Evolutionary conservation across 2,797 vertebrate species (phyloP).

Genomic region (Synanceia verrucosa): DNA sequence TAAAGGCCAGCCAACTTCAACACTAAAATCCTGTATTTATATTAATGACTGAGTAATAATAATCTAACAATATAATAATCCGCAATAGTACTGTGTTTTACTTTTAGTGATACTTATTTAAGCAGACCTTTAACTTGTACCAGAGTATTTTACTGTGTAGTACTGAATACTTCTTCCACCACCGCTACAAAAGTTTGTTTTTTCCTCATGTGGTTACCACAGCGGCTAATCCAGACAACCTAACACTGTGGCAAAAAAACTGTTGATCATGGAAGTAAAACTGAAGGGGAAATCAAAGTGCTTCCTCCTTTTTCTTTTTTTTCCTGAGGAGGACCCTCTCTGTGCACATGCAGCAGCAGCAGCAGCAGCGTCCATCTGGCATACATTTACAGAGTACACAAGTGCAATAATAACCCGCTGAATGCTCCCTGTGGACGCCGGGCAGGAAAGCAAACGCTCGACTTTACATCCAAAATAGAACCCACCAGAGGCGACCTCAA

Average conservation of each 20-base stretch:
- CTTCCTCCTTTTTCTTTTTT: slow-evolving; percentile 70
- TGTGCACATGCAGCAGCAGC: slow-evolving; percentile 51
- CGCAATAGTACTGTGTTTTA: too few species aligned
- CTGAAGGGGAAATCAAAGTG: slow-evolving; percentile 59
- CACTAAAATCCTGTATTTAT: too few species aligned
- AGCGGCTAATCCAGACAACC: slow-evolving; percentile 23
- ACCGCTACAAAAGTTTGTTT: neutral
- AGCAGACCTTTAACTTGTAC: too few species aligned
- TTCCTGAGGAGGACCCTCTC: slow-evolving; percentile 40
- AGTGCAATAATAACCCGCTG: slow-evolving; percentile 74
- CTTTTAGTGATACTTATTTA: too few species aligned
- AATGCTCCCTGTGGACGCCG: slow-evolving; percentile 68
- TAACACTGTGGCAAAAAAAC: slow-evolving; percentile 22
- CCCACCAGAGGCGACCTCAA: slow-evolving; percentile 60
- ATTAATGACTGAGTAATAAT: too few species aligned
- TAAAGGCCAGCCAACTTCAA: too few species aligned
- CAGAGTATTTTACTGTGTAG: too few species aligned
- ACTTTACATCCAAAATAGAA: slow-evolving; percentile 79
- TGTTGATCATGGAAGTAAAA: slow-evolving; percentile 66
- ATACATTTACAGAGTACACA: slow-evolving; percentile 76
- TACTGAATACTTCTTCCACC: too few species aligned
- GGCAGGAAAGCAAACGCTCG: slow-evolving; percentile 74
- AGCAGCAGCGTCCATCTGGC: slow-evolving; percentile 73
- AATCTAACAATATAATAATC: too few species aligned
- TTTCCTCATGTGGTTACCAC: slow-evolving; percentile 26